Percentiles rank a stretch among this genome's conserved stretches.
Conservation (phyloP, 2,888 invertebrate species). For the Amphipoea lucens region DNA sequence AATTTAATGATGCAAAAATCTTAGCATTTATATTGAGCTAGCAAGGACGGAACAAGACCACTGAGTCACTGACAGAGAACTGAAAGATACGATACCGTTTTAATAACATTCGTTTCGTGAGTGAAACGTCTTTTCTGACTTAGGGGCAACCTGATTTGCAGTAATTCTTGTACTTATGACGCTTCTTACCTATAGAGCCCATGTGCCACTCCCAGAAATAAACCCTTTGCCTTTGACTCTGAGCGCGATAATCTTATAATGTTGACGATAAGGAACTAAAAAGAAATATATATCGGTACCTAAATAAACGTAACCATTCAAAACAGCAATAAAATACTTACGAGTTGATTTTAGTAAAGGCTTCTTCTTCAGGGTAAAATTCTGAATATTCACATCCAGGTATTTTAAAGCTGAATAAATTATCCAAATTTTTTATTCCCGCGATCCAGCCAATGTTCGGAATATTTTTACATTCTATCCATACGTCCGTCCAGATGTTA, state of each 20-base stretch:
- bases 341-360: slow-evolving; percentile 81
- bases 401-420: slow-evolving; percentile 80
- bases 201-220: too few relatives aligned
- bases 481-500: slow-evolving; percentile 70
- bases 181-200: too few relatives aligned
- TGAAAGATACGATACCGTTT: too few relatives aligned
- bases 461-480: slow-evolving; percentile 79
- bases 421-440: slow-evolving; percentile 71
- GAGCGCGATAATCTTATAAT: neutral
- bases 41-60: neutral
- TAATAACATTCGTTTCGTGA: neutral
- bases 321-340: slow-evolving; percentile 72
- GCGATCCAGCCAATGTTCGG: slow-evolving; percentile 78
- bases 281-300: neutral
- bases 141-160: neutral
- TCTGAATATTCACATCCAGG: slow-evolving; percentile 81
- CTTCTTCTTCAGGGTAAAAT: slow-evolving; percentile 78
- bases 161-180: neutral
- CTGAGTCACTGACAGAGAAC: too few relatives aligned
- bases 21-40: neutral
- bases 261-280: neutral
- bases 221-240: neutral
- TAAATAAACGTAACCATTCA: neutral
- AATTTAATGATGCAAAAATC: neutral
- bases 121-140: neutral